A percentile compares a stretch with the other conserved stretches of the same genome.
These are phyloP conservation scores for Chironomus riparius DNA, from an alignment of 2,888 invertebrate species.

Conservation along the genomic window DNA sequence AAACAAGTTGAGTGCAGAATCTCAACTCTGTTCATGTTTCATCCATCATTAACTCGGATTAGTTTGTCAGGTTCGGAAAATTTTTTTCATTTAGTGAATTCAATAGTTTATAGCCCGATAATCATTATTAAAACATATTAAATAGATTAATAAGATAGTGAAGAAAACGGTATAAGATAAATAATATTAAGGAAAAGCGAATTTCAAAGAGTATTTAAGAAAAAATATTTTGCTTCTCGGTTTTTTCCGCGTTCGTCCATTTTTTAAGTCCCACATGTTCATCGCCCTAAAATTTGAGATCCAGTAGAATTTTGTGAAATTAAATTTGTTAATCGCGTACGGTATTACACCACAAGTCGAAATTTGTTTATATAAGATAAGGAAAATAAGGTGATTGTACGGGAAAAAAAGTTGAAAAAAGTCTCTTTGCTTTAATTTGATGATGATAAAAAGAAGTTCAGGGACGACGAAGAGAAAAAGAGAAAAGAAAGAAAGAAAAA, in stretches of 20 bases:
- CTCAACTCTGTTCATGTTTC: no score
- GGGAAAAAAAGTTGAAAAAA: not conserved
- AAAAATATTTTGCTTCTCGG: constrained; percentile 9
- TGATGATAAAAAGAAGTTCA: not conserved
- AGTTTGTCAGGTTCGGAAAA: no score
- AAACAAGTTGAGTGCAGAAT: no score
- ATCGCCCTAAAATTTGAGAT: not conserved
- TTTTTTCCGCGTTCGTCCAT: constrained; percentile 26
- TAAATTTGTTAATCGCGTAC: not conserved
- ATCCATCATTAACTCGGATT: no score
- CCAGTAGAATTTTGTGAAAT: not conserved
- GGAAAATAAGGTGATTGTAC: not conserved
- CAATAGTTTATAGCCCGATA: no score
- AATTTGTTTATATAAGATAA: not conserved
- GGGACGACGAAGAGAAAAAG: not conserved
- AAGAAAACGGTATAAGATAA: not conserved
- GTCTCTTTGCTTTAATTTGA: not conserved
- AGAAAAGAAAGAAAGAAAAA: not conserved
- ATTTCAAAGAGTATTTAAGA: not conserved
- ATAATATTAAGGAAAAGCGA: not conserved
- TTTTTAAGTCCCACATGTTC: constrained; percentile 18
- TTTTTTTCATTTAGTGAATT: no score
- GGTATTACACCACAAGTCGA: not conserved
- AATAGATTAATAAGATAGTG: not conserved
- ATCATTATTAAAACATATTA: no score